A percentile compares a stretch with the other conserved stretches of the same genome.
phyloP scores from a whole-genome alignment of 1,140 invertebrate species.

The Cryptotermes secundus region DNA sequence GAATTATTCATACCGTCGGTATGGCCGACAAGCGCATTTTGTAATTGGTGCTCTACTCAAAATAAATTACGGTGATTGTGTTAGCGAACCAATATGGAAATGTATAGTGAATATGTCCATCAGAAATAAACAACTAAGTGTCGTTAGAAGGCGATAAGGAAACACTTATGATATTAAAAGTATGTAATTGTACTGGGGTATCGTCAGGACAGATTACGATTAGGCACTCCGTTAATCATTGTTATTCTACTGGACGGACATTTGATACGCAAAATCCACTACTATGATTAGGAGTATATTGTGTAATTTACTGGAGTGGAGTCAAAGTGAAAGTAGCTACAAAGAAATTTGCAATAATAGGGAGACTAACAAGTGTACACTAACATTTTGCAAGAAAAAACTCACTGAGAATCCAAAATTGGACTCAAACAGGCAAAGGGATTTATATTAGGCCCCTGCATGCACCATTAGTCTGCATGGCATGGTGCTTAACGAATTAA shows the following conservation, averaged over 20 bases:
- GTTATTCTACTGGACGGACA: not conserved
- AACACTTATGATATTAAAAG: slow-evolving; percentile 8
- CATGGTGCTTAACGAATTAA: no score
- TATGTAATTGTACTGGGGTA: not conserved
- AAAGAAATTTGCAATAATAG: no score
- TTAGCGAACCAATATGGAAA: not conserved
- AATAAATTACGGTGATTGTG: not conserved
- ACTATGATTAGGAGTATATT: no score
- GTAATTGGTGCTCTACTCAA: not conserved
- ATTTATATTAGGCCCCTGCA: no score
- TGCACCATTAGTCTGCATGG: no score
- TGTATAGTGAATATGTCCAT: not conserved
- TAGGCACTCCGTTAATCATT: not conserved
- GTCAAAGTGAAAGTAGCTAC: no score
- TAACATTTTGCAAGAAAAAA: no score
- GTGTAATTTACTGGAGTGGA: no score
- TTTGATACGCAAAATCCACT: not conserved
- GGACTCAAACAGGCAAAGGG: no score
- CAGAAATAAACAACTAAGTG: no score
- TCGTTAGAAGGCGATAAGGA: not conserved
- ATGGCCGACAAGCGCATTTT: not conserved
- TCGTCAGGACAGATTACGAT: not conserved
- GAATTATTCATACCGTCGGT: not conserved
- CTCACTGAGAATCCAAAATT: no score
- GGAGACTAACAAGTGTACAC: no score